Evolutionary conservation across 1,140 invertebrate genomes (phyloP).

Genomic region (Pararge aegeria): DNA sequence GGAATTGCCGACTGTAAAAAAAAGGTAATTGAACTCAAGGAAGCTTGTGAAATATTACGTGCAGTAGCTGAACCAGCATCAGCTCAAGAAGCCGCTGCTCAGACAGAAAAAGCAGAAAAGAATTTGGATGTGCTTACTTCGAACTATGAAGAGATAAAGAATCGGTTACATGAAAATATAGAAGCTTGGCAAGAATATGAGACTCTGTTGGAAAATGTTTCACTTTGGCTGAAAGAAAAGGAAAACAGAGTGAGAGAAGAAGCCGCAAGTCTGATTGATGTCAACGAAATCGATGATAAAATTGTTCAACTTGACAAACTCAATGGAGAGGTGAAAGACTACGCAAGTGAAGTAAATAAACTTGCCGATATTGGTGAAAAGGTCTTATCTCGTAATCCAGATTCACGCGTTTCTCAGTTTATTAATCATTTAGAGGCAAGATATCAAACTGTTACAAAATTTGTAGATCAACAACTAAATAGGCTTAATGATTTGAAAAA

Average conservation of each 20-base stretch:
- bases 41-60: constrained; percentile 84
- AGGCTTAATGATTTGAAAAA: constrained; percentile 84
- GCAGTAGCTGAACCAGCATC: constrained; percentile 85
- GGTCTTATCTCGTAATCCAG: constrained; percentile 88
- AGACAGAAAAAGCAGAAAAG: constrained; percentile 83
- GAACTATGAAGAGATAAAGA: constrained; percentile 85
- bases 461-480: constrained; percentile 84
- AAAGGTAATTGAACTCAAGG: constrained; percentile 84
- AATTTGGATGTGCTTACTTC: constrained; percentile 86
- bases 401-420: constrained; percentile 89
- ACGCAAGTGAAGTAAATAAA: constrained; percentile 84
- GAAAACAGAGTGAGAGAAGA: constrained; percentile 90
- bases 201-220: constrained; percentile 86
- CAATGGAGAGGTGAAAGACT: constrained; percentile 82
- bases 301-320: constrained; percentile 84
- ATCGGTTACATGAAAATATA: constrained; percentile 86
- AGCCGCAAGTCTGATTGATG: constrained; percentile 84
- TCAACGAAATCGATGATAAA: constrained; percentile 86
- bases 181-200: constrained; percentile 91
- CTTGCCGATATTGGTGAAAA: constrained; percentile 85
- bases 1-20: constrained; percentile 85
- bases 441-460: constrained; percentile 88
- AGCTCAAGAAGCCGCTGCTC: constrained; percentile 82
- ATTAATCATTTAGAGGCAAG: constrained; percentile 88
- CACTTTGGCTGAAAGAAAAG: constrained; percentile 92